phyloP scores from a whole-genome alignment of 2,113 vertebrate genomes.

The Neolamprologus devosi region DNA sequence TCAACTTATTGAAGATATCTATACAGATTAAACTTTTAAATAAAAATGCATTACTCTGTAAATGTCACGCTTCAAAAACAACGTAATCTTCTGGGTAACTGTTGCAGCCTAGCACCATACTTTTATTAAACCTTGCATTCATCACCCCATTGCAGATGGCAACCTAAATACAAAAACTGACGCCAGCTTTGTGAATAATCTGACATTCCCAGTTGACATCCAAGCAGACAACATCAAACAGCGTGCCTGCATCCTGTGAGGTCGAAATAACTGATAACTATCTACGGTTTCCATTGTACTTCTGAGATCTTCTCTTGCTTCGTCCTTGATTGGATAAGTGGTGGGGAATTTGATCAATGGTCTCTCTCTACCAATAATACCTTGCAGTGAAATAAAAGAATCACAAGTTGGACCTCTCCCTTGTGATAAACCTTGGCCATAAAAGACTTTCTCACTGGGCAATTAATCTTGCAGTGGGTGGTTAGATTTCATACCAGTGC shows the following conservation, averaged over 20 bases:
- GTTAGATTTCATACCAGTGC: slow-evolving; percentile 49
- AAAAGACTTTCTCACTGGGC: slow-evolving; percentile 42
- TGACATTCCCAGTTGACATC: not conserved
- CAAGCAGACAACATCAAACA: not conserved
- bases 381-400: slow-evolving; percentile 42
- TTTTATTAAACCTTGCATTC: not conserved
- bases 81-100: not conserved
- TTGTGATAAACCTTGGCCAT: slow-evolving; percentile 35
- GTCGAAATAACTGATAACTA: slow-evolving; percentile 37
- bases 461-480: slow-evolving; percentile 56
- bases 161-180: not conserved
- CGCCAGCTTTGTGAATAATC: slow-evolving; percentile 14
- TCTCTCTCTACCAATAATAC: slow-evolving; percentile 53
- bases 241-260: slow-evolving; percentile 4
- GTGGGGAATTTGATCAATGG: slow-evolving; percentile 52
- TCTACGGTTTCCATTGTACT: slow-evolving; percentile 39
- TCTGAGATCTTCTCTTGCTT: slow-evolving; percentile 46
- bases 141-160: not conserved
- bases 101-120: not conserved
- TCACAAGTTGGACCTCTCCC: slow-evolving; percentile 23
- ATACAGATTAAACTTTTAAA: not conserved
- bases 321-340: slow-evolving; percentile 53
- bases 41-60: not conserved
- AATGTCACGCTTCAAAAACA: not conserved
- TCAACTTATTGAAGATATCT: not conserved